Evolutionary conservation across 1,140 invertebrate species (phyloP), one percentile per base, ranked within the genome.

Genomic region (Chrysomallon squamiferum): DNA sequence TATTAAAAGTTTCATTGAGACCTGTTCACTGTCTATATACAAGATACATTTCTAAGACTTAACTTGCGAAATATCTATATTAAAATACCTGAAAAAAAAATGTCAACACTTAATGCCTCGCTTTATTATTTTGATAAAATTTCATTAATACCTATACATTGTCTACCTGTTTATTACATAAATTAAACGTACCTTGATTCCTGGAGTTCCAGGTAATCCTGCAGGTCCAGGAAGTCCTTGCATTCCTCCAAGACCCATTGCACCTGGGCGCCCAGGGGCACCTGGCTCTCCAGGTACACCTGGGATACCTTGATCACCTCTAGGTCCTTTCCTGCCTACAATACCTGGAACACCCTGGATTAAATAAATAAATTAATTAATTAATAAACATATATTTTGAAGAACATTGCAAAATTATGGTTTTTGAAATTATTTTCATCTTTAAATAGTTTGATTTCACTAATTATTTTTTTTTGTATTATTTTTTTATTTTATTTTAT

Each of bases 231-330:
- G 58, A 3, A 54, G 49, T 20, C 81, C 81, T n/a, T 62, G 54
- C 29, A 71, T 61, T 35, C 81, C 81, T n/a, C 75, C 57, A 9
- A 41, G 59, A 35, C 81, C 81, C 43, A 70, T 71, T 2, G 73
- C 73, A 50, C 81, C 81, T 33, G 65, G 30, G 9, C 66, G 64
- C 38, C 81, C 81, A 30, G 66, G 47, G 43, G 69, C 20, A 50
- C 81, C 81, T 25, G 70, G 59, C 32, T 74, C 74, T 59, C 81
- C 81, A 13, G 88, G 86, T 58, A 89, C 81, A 9, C 86, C 86
- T 27, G 68, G 68, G 30, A 65, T 13, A 15, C 83, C 83, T 29
- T 61, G 62, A n/a, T 78, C 78, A 56, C 84, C 84, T 35, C 68
- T 59, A 0, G 63, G 58, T 50, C 81, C 81, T 52, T 74, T 69